Conservation (phyloP, 2,888 invertebrate species). For the Agrochola circellaris region DNA sequence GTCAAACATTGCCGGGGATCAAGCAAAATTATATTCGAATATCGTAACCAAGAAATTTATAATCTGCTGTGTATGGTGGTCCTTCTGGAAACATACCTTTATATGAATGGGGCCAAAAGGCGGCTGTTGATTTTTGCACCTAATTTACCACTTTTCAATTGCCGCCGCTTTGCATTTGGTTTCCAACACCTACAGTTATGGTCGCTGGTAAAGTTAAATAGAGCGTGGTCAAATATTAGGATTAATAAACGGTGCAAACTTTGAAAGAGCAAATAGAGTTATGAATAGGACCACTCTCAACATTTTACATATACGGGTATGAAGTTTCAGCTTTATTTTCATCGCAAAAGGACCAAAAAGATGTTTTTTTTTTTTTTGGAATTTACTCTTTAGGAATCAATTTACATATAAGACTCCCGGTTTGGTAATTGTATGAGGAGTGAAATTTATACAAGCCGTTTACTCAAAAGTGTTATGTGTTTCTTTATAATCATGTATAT, state of each 20-base stretch:
- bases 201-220: constrained; percentile 26
- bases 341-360: no score
- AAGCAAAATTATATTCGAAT: not conserved
- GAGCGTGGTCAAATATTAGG: constrained; percentile 21
- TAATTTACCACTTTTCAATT: constrained; percentile 57
- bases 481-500: no score
- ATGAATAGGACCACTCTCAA: not conserved
- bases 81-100: not conserved
- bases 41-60: not conserved
- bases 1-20: not conserved
- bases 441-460: no score
- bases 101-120: not conserved
- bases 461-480: no score
- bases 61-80: not conserved
- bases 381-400: no score
- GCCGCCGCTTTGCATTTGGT: constrained; percentile 32
- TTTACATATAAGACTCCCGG: no score
- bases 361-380: no score
- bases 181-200: constrained; percentile 48
- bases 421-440: no score
- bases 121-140: constrained; percentile 49
- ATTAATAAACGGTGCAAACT: constrained; percentile 20
- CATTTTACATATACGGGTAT: no score
- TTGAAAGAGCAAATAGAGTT: not conserved
- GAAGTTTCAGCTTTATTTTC: not conserved